Conservation (phyloP, 2,113 vertebrate genomes). For the Meles meles region DNA sequence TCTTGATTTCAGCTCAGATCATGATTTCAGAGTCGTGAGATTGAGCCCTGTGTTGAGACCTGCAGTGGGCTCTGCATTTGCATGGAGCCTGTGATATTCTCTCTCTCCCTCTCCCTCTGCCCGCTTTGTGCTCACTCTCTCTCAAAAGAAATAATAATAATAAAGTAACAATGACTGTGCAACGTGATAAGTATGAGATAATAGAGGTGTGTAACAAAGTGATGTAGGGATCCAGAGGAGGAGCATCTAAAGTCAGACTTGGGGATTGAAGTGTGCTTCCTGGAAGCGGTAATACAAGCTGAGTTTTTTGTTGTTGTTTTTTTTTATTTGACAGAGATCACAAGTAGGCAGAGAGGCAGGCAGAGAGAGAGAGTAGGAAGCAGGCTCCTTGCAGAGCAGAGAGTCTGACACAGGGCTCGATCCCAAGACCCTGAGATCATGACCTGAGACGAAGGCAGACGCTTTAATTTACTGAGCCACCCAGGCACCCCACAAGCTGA, state of each 20-base stretch:
- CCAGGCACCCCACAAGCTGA: not conserved
- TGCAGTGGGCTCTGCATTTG: not conserved
- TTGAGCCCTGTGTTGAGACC: not conserved
- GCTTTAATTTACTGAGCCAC: too few relatives aligned
- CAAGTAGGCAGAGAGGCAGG: too few relatives aligned
- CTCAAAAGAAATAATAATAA: not conserved
- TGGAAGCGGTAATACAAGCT: not conserved
- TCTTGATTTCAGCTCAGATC: not conserved
- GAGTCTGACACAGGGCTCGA: too few relatives aligned
- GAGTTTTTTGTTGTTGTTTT: not conserved
- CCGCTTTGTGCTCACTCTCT: not conserved
- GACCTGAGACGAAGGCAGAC: too few relatives aligned
- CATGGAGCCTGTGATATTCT: not conserved
- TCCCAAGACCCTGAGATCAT: too few relatives aligned
- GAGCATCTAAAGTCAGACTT: not conserved
- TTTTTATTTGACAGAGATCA: too few relatives aligned
- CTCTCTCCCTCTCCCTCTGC: not conserved
- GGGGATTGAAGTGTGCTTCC: not conserved
- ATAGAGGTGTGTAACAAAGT: not conserved
- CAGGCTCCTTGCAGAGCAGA: too few relatives aligned
- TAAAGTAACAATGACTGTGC: not conserved
- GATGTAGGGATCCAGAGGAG: not conserved
- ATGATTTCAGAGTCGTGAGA: not conserved
- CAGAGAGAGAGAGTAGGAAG: too few relatives aligned
- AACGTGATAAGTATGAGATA: not conserved